These are phyloP conservation scores for Amphipoea lucens DNA, from an alignment of 2,888 invertebrate genomes.

Conservation along the genomic window DNA sequence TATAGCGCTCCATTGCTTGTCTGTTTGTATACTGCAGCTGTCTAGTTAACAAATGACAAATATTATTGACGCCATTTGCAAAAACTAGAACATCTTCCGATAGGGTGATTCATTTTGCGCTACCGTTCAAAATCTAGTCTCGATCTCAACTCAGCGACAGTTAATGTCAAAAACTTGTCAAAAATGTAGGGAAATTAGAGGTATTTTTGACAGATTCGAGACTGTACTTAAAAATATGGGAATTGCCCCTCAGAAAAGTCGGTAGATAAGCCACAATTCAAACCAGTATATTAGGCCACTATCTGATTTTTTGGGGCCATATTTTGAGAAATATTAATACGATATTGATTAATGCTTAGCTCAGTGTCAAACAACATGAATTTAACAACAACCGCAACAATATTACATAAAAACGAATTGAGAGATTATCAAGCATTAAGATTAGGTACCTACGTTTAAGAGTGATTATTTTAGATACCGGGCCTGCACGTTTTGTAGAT, in stretches of 20 bases:
- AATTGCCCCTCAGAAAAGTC: background rate
- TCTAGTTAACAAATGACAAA: no score
- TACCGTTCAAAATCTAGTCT: background rate
- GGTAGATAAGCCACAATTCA: background rate
- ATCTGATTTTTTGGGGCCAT: background rate
- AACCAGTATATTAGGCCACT: background rate
- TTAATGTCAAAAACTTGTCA: background rate
- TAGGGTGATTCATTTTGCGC: no score
- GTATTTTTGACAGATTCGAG: background rate
- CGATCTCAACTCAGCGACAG: background rate
- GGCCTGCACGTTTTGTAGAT: constrained; percentile 29
- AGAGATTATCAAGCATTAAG: constrained; percentile 29
- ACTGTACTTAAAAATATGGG: background rate
- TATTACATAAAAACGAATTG: constrained; percentile 14
- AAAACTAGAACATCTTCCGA: no score
- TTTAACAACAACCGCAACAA: background rate
- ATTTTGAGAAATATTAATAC: background rate
- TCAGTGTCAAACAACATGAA: background rate
- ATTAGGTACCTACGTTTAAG: constrained; percentile 23
- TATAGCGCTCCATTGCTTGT: no score
- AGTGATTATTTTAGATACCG: constrained; percentile 40
- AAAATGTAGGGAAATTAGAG: background rate
- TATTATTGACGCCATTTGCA: no score
- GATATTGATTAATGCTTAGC: background rate
- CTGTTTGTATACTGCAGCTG: no score